phyloP scores from a whole-genome alignment of 2,888 invertebrate genomes.

The Epistrophe eligans region DNA sequence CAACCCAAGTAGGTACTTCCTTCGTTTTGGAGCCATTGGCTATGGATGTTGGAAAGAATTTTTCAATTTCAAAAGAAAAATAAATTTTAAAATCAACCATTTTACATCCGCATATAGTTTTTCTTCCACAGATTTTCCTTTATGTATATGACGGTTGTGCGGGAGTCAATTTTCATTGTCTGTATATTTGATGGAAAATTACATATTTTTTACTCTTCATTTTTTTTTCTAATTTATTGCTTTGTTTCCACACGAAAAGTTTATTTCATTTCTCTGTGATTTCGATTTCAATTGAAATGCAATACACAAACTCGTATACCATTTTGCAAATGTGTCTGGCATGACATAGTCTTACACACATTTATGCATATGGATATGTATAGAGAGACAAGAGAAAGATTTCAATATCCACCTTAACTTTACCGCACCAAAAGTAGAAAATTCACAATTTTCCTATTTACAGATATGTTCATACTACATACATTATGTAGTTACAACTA shows the following conservation, averaged over 20 bases:
- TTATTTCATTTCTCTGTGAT: conserved; percentile 18
- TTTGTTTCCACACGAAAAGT: conserved; percentile 56
- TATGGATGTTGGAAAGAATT: conserved; percentile 7
- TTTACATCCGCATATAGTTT: conserved; percentile 33
- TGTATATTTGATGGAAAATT: conserved; percentile 32
- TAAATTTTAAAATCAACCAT: conserved; percentile 28
- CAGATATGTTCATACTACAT: conserved; percentile 13
- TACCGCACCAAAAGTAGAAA: conserved; percentile 45
- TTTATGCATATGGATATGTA: not conserved
- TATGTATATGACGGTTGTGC: conserved; percentile 10
- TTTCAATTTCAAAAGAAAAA: conserved; percentile 43
- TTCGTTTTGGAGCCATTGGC: not conserved
- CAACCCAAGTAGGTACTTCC: conserved; percentile 27
- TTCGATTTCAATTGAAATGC: conserved; percentile 62
- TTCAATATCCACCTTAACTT: conserved; percentile 32
- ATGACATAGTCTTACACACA: not conserved
- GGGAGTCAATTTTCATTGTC: conserved; percentile 37
- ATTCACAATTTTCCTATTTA: conserved; percentile 61
- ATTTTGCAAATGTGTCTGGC: conserved; percentile 57
- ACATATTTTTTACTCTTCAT: conserved; percentile 46
- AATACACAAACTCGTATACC: conserved; percentile 44
- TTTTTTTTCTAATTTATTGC: conserved; percentile 58
- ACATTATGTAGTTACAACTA: not conserved
- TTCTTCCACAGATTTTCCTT: conserved; percentile 21
- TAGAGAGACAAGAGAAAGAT: conserved; percentile 1